phyloP scores from a whole-genome alignment of 2,113 vertebrate species.

The Brachionichthys hirsutus region DNA sequence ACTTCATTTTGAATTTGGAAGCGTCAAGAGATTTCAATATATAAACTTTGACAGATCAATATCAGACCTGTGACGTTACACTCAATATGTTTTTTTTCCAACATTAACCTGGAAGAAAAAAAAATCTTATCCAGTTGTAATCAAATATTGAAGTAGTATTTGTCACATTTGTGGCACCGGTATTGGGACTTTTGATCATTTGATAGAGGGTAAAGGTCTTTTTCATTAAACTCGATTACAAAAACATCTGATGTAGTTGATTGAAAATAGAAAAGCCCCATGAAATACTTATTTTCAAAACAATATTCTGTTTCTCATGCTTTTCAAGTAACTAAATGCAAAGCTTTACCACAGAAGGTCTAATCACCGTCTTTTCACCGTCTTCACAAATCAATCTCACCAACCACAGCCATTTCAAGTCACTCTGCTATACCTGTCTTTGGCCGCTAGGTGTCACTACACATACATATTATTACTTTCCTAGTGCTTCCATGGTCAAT shows the following conservation, averaged over 20 bases:
- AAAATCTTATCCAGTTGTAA: slow-evolving; percentile 5
- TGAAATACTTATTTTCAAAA: no score
- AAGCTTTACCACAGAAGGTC: slow-evolving; percentile 54
- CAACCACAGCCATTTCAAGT: slow-evolving; percentile 58
- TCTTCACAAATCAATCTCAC: slow-evolving; percentile 46
- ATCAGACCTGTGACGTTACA: slow-evolving; percentile 16
- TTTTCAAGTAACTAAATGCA: slow-evolving; percentile 32
- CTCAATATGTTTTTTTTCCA: slow-evolving; percentile 14
- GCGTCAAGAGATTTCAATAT: slow-evolving; percentile 38
- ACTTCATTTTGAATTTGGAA: slow-evolving; percentile 34
- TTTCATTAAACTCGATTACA: no score
- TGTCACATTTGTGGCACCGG: slow-evolving; percentile 40
- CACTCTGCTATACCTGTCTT: slow-evolving; percentile 49
- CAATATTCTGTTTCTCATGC: background rate
- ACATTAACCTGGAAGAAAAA: slow-evolving; percentile 1
- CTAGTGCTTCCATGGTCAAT: slow-evolving; percentile 80
- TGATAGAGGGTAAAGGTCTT: slow-evolving; percentile 16
- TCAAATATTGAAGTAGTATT: slow-evolving; percentile 12
- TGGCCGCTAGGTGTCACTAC: slow-evolving; percentile 78
- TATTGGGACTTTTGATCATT: slow-evolving; percentile 64
- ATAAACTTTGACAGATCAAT: slow-evolving; percentile 42
- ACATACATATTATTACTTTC: slow-evolving; percentile 72
- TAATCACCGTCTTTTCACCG: slow-evolving; percentile 47
- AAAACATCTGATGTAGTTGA: background rate
- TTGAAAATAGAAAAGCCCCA: no score